Base-by-base conservation (phyloP, 2,113 vertebrate genomes). In the Lonchura striata region DNA sequence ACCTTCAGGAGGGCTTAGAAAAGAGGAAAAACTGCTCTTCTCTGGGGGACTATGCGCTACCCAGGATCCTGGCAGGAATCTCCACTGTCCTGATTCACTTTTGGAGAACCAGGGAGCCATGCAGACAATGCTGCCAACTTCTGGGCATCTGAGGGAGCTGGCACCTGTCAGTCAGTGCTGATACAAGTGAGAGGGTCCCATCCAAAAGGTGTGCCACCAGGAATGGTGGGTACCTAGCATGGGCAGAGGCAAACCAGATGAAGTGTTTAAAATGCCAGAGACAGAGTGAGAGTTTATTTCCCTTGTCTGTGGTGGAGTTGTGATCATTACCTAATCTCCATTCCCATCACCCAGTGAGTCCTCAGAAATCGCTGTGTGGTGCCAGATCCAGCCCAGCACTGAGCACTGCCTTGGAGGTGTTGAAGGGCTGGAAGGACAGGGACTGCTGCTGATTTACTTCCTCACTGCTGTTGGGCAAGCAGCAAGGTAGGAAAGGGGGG, bases 381-480 rank as follows among this genome's bases (percentile, higher is more conserved):
- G 24, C 33, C 0, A 0, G 54, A 78, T 70, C 27, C 52, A 83
- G 54, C 16, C 54, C 9, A 11, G 35, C 37, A 49, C 23, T 1
- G 5, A 72, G 44, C 1, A 2, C 30, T 63, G 52, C 18, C 30
- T 25, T 30, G 42, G 42, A 66, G 41, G 37, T 82, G 39, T 37
- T 59, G 84, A 82, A 75, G 39, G 39, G 6, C 59, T 89, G 47
- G 47, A 11, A 87, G 53, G 46, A 59, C 35, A 16, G n/a, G 7
- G 17, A 54, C n/a, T 72, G 46, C 37, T 75, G 70, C n/a, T 87
- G 85, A 93, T 90, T 92, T 94, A 25, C 56, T 50, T 79, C 19
- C 75, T 68, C 0, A 0, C 21, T 56, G 54, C 71, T 81, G 24
- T 90, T 82, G 69, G 86, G 47, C 2, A 7, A 92, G 65, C 8